phyloP scores from a whole-genome alignment of 2,888 invertebrate genomes.

The Nephrotoma flavescens region DNA sequence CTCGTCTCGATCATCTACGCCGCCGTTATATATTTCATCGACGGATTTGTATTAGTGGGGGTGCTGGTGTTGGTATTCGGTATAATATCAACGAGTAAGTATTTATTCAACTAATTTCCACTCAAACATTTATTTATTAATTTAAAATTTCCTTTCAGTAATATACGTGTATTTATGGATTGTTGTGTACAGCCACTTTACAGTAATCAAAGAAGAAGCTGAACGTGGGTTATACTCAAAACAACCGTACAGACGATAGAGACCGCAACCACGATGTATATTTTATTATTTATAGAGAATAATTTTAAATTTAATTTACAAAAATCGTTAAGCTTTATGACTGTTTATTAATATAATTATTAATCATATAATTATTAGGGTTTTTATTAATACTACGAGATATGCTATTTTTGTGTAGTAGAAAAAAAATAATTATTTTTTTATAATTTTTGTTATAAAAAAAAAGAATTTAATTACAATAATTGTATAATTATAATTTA shows the following conservation, averaged over 20 bases:
- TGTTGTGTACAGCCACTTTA: conserved; percentile 70
- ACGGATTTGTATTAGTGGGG: conserved; percentile 40
- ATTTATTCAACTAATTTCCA: background rate
- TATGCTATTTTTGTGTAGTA: background rate
- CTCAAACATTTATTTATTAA: background rate
- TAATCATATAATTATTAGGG: background rate
- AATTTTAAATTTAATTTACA: background rate
- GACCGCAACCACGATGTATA: background rate
- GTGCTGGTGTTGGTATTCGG: conserved; percentile 47
- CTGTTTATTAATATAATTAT: background rate
- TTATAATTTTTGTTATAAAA: background rate
- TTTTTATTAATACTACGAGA: background rate
- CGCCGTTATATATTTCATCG: conserved; percentile 55
- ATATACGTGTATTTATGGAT: conserved; percentile 68
- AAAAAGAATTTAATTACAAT: background rate
- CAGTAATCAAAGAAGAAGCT: conserved; percentile 52
- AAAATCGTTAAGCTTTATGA: background rate
- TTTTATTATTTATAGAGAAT: background rate
- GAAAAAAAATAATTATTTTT: background rate
- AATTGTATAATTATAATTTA: background rate
- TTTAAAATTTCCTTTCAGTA: conserved; percentile 38
- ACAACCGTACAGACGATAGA: conserved; percentile 44
- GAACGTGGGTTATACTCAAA: conserved; percentile 58
- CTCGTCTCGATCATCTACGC: conserved; percentile 68
- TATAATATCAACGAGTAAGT: conserved; percentile 44